phyloP scores from a whole-genome alignment of 2,888 invertebrate genomes.

The Stenchaetothrips biformis region DNA sequence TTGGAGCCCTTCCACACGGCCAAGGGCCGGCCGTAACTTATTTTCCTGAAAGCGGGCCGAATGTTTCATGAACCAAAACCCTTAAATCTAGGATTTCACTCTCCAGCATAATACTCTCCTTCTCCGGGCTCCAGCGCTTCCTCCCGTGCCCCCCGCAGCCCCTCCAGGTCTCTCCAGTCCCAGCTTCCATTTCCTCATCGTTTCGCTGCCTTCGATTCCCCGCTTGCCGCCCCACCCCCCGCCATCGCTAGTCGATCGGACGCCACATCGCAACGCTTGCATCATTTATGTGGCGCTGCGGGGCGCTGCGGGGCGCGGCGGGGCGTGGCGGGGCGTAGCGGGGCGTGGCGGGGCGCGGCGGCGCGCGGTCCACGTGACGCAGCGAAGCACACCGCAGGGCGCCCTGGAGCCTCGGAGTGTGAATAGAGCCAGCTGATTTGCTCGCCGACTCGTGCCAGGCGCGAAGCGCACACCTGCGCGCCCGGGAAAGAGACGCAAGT shows the following conservation, averaged over 20 bases:
- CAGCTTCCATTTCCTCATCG: neutral
- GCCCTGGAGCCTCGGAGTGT: neutral
- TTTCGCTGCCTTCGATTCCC: neutral
- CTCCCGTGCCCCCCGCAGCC: too few relatives aligned
- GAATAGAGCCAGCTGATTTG: constrained; percentile 12
- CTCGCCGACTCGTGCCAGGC: neutral
- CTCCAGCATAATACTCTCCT: too few relatives aligned
- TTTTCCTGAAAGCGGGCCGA: too few relatives aligned
- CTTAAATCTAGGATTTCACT: too few relatives aligned
- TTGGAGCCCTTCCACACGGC: too few relatives aligned
- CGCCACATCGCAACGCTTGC: constrained; percentile 3
- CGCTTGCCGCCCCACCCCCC: neutral
- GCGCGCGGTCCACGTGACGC: neutral
- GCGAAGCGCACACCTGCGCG: too few relatives aligned
- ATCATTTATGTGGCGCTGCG: neutral
- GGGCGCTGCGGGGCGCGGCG: neutral
- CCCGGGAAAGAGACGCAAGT: too few relatives aligned
- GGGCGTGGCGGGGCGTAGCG: neutral
- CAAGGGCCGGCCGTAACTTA: too few relatives aligned
- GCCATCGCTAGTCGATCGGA: neutral
- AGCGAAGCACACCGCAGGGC: neutral
- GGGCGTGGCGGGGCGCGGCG: neutral
- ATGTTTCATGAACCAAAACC: too few relatives aligned
- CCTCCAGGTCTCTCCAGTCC: too few relatives aligned
- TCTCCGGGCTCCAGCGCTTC: too few relatives aligned